These are phyloP conservation scores for Hermetia illucens DNA, from an alignment of 1,140 invertebrate species.

Conservation along the genomic window DNA sequence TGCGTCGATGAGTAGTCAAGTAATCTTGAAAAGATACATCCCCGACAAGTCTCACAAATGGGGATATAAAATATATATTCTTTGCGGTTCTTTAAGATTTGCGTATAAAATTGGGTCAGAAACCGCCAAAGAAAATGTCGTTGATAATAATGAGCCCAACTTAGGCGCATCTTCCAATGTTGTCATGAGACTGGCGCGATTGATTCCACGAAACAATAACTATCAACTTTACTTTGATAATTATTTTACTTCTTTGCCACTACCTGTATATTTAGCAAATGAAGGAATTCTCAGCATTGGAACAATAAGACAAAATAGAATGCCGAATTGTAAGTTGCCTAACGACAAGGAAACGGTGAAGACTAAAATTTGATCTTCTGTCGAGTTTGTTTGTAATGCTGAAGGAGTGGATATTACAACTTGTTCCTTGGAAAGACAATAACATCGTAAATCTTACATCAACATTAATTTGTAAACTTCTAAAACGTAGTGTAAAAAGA, in stretches of 20 bases:
- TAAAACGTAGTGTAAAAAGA: too few relatives aligned
- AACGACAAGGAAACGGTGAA: background rate
- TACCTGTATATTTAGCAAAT: too few relatives aligned
- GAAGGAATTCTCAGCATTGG: slow-evolving; percentile 2
- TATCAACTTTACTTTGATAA: slow-evolving; percentile 23
- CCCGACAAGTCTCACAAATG: slow-evolving; percentile 4
- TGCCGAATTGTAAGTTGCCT: background rate
- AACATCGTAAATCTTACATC: too few relatives aligned
- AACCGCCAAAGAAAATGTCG: slow-evolving; percentile 14
- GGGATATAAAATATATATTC: slow-evolving; percentile 14
- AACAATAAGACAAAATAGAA: too few relatives aligned
- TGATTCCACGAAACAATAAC: background rate
- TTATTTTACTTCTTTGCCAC: slow-evolving; percentile 17
- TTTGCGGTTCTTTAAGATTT: slow-evolving; percentile 25
- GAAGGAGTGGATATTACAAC: too few relatives aligned
- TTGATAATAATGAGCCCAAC: slow-evolving; percentile 9
- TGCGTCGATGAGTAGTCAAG: slow-evolving; percentile 3
- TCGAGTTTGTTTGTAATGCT: too few relatives aligned
- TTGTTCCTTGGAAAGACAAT: slow-evolving; percentile 23
- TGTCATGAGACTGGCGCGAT: slow-evolving; percentile 4
- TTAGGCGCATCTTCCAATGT: slow-evolving; percentile 15
- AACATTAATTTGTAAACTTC: too few relatives aligned
- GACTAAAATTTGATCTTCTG: slow-evolving; percentile 3
- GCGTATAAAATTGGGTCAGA: slow-evolving; percentile 25
- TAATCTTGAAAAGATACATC: slow-evolving; percentile 6